Conservation (phyloP, 2,888 invertebrate genomes). For the Melanotus villosus region DNA sequence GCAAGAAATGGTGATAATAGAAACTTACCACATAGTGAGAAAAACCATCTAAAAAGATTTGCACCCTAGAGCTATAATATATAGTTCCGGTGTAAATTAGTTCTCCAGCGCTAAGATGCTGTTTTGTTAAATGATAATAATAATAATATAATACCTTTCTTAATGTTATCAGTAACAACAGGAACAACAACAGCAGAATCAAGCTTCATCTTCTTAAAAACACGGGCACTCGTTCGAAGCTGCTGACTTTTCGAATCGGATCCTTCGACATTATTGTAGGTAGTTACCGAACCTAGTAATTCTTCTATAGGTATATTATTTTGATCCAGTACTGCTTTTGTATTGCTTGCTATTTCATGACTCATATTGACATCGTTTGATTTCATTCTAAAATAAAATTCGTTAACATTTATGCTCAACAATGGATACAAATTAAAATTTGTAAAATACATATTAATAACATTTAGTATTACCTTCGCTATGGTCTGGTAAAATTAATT, state of each 20-base stretch:
- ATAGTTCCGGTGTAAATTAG: too few relatives aligned
- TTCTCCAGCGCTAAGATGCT: too few relatives aligned
- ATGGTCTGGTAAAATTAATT: too few relatives aligned
- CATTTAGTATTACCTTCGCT: too few relatives aligned
- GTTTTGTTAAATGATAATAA: too few relatives aligned
- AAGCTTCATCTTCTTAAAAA: slow-evolving; percentile 83
- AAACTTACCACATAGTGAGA: too few relatives aligned
- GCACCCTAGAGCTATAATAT: too few relatives aligned
- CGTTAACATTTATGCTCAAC: too few relatives aligned
- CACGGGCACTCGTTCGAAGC: slow-evolving; percentile 80
- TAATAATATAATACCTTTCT: slow-evolving; percentile 53
- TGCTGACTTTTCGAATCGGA: slow-evolving; percentile 67
- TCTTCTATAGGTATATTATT: slow-evolving; percentile 67
- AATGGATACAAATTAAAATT: too few relatives aligned
- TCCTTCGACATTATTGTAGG: slow-evolving; percentile 68
- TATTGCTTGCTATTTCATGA: slow-evolving; percentile 42
- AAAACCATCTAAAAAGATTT: too few relatives aligned
- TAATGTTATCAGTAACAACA: slow-evolving; percentile 46
- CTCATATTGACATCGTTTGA: slow-evolving; percentile 38
- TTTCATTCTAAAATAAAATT: slow-evolving; percentile 18
- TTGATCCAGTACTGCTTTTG: slow-evolving; percentile 50
- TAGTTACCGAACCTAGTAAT: slow-evolving; percentile 80
- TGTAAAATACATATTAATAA: too few relatives aligned
- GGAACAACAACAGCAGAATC: slow-evolving; percentile 67
- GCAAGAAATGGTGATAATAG: too few relatives aligned